phyloP scores from a whole-genome alignment of 2,113 vertebrate genomes.

The Percopsis transmontana region DNA sequence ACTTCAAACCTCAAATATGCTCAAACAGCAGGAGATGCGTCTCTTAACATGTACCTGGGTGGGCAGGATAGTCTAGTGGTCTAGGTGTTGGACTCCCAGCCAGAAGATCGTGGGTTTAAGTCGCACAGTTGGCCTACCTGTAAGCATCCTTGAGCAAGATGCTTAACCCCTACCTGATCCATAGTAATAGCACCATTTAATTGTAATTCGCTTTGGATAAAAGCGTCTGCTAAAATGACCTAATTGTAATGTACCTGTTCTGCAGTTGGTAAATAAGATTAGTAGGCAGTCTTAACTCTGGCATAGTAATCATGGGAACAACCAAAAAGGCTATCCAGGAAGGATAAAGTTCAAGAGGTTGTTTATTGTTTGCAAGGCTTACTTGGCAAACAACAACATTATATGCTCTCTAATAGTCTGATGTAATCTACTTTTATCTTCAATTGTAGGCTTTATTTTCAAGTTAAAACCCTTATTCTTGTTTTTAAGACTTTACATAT shows the following conservation, averaged over 20 bases:
- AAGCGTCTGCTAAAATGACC: too few species aligned
- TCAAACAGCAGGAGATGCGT: conserved; percentile 23
- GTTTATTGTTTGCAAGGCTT: conserved; percentile 35
- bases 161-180: too few species aligned
- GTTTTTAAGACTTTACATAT: neutral
- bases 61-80: too few species aligned
- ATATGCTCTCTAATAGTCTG: conserved; percentile 1
- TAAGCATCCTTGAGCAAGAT: too few species aligned
- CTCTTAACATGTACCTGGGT: too few species aligned
- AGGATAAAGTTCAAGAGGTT: conserved; percentile 32
- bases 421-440: conserved; percentile 17
- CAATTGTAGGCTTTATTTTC: conserved; percentile 46
- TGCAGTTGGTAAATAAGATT: conserved; percentile 37
- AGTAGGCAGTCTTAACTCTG: conserved; percentile 14
- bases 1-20: conserved; percentile 26
- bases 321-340: neutral
- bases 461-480: conserved; percentile 7
- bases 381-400: neutral
- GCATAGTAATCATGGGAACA: conserved; percentile 51
- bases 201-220: too few species aligned
- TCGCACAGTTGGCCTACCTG: too few species aligned
- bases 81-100: too few species aligned
- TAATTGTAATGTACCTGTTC: conserved; percentile 3
- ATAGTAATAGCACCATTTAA: too few species aligned
- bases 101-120: too few species aligned